Base-by-base conservation (phyloP, 2,797 vertebrate genomes). In the Alca torda region DNA sequence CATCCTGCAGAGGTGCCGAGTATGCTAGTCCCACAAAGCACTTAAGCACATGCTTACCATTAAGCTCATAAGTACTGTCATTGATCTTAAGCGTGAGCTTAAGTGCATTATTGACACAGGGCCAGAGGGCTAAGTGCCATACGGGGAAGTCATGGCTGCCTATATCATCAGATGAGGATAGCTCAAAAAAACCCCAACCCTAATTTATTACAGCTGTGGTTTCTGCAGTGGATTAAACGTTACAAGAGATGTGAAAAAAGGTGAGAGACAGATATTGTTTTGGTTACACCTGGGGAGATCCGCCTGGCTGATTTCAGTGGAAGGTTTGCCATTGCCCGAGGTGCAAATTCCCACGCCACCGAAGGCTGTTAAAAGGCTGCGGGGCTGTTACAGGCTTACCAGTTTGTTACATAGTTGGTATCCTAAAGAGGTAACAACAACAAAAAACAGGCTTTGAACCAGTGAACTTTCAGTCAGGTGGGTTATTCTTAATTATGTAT, bases 21-120 rank as follows among this genome's bases (percentile, higher is more conserved):
- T 53, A 15, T 72, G 60, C 4, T 74, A 63, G 89, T 73, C 53
- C 80, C 93, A 46, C 90, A 59, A 11, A 84, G 26, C 68, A 63
- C 30, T 95, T 95, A 93, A 95, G 85, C 91, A 93, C 67, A 85
- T 96, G 97, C 89, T 95, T 95, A 80, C 83, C 46, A 84, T 96
- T 97, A 95, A 96, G 87, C 76, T 91, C 17, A 9, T 91, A 84
- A 96, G 74, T 81, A 91, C 39, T 75, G 63, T 67, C 74, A 92
- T 45, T 89, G 91, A 86, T 96, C 81, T 96, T 97, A 92, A 93
- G 93, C 63, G 1, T 87, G 78, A 91, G 81, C 77, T 95, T 95
- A 96, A 94, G 91, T 92, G 91, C 90, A 64, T 96, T 96, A 94
- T 90, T 96, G 96, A 96, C 89, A 85, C 65, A 11, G 33, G 88